Base-by-base conservation (phyloP, 2,113 vertebrate species). In the Limanda limanda region DNA sequence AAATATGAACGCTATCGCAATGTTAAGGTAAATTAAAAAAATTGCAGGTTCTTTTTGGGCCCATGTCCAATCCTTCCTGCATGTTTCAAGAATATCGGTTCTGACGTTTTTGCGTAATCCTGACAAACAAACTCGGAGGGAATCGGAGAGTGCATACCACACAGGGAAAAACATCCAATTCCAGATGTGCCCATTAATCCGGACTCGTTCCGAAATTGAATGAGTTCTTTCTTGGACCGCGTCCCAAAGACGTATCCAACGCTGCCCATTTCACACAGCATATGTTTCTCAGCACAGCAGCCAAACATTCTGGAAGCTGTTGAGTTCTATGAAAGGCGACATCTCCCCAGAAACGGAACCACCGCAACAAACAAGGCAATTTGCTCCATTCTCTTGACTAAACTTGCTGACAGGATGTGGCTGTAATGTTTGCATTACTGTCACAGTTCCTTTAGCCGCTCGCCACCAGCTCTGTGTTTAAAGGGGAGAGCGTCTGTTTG, bases 351-450 rank as follows among this genome's bases (percentile, higher is more conserved):
- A 68, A 84, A 56, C 24, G 42, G 60, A 21, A 6, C 45, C 45
- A 40, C 15, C 12, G 23, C 17, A 21, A 21, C 57, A 70, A 81
- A 73, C 65, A 74, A 80, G 79, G 48, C 54, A n/a, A 61, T 75
- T 78, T 71, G 59, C n/a, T 60, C 48, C 25, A n/a, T 55, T 56
- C 51, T 69, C 72, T 42, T 25, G 74, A 45, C 62, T 27, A n/a
- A 71, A 59, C 27, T 24, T 18, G 57, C 45, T 63, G 78, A 71
- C 73, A 71, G 70, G 55, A 48, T 69, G 47, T 17, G 55, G 35
- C 63, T 61, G 35, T 37, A 67, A 60, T 77, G 79, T 82, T 84
- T 85, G 76, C 48, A 65, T 76, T 74, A 60, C 60, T 78, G 83
- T 83, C 84, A 74, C 78, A 5, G 8, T 40, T 64, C 37, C 57